These are phyloP conservation scores for Cathartes aura DNA, from an alignment of 2,113 vertebrate species.

Conservation along the genomic window DNA sequence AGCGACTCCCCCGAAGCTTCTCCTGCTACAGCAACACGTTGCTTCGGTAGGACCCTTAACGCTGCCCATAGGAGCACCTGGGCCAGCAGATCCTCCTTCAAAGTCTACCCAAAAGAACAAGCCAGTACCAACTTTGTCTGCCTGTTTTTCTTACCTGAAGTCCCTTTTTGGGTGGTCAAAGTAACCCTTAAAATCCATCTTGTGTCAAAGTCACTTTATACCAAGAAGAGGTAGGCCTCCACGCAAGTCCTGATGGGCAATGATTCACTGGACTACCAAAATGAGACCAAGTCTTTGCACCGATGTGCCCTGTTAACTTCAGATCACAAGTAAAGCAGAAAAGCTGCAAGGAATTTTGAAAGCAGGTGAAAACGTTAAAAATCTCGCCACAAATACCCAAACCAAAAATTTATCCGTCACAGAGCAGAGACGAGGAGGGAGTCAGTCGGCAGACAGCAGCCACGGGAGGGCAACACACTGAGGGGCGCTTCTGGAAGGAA, in stretches of 20 bases:
- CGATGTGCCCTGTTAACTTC: not conserved
- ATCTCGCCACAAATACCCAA: not conserved
- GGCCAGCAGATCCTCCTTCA: not conserved
- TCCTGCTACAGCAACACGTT: not conserved
- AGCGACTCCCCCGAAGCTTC: not conserved
- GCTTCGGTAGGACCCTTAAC: not conserved
- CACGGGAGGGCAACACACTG: rapidly evolving
- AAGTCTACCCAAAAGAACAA: not conserved
- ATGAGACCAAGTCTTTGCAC: not conserved
- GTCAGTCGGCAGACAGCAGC: rapidly evolving
- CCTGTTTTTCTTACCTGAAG: not conserved
- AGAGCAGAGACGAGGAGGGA: not conserved
- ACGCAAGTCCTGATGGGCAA: rapidly evolving
- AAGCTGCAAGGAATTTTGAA: not conserved
- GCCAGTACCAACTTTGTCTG: not conserved
- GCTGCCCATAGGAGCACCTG: not conserved
- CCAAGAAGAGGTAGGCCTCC: not conserved
- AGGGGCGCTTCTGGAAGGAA: rapidly evolving
- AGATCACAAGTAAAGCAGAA: not conserved
- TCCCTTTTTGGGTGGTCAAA: not conserved
- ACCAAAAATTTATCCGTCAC: not conserved
- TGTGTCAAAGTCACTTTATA: not conserved
- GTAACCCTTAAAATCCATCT: not conserved
- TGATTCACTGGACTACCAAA: not conserved
- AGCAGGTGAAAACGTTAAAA: not conserved